Percentiles rank a stretch among this genome's conserved stretches.
Conservation (phyloP, 2,113 vertebrate genomes). For the Tauraco erythrolophus region DNA sequence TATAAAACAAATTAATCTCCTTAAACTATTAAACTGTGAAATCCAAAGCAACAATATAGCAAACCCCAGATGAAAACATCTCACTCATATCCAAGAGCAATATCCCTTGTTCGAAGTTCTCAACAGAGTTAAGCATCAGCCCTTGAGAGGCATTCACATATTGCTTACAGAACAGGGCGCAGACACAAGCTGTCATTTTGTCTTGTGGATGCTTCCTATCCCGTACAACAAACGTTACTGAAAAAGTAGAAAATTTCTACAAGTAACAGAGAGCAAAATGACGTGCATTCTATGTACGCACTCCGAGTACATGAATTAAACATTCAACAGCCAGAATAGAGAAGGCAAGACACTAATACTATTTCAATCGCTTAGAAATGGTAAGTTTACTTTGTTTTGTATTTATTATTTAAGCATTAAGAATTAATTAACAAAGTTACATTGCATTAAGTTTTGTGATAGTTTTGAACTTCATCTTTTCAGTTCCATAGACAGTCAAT, state of each 20-base stretch:
- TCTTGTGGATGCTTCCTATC: neutral
- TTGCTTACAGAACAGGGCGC: neutral
- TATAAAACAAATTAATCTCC: neutral
- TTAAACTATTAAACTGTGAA: neutral
- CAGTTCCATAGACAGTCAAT: neutral
- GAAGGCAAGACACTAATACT: neutral
- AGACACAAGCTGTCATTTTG: neutral
- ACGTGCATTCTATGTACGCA: rapidly evolving
- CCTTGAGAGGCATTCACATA: neutral
- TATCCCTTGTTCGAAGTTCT: neutral
- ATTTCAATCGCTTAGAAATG: neutral
- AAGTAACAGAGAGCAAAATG: neutral
- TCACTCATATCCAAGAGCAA: neutral
- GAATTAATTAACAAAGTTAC: neutral
- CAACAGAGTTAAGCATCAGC: neutral
- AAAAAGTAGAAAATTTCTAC: neutral
- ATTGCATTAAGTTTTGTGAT: neutral
- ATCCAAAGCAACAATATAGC: neutral
- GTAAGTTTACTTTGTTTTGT: neutral
- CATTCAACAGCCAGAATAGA: neutral
- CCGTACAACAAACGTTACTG: neutral
- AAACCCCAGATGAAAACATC: neutral
- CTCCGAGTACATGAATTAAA: neutral
- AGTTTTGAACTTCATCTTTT: neutral
- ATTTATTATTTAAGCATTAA: neutral